phyloP scores from a whole-genome alignment of 2,113 vertebrate species.

The Anthoscopus minutus region DNA sequence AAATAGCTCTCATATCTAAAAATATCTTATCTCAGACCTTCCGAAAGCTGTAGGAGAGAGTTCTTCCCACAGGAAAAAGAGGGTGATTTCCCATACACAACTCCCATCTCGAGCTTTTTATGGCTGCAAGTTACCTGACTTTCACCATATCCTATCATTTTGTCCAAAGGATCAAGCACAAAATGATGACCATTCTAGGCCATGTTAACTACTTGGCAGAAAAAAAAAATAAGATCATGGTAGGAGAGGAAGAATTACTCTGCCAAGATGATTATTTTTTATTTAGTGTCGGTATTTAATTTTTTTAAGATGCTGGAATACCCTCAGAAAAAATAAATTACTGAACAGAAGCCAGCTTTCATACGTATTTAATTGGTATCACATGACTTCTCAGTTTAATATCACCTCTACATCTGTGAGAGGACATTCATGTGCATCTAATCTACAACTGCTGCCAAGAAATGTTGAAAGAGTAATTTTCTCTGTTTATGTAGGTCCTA shows the following conservation, averaged over 20 bases:
- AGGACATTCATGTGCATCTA: not conserved
- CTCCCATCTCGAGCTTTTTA: not conserved
- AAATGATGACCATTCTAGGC: not conserved
- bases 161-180: not conserved
- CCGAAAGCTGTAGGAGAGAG: not conserved
- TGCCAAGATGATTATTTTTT: not conserved
- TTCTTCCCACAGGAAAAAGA: not conserved
- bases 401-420: conserved; percentile 38
- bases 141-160: not conserved
- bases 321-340: not conserved
- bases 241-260: not conserved
- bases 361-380: conserved; percentile 16
- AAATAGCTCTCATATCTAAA: not conserved
- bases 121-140: not conserved
- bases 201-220: not conserved
- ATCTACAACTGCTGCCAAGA: conserved; percentile 35
- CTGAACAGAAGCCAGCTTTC: conserved; percentile 16
- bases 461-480: conserved; percentile 39
- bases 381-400: conserved; percentile 39
- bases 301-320: not conserved
- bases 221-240: not conserved
- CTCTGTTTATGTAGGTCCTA: conserved; percentile 44
- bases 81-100: not conserved
- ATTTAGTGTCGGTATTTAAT: not conserved
- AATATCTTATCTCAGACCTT: conserved; percentile 7